phyloP scores from a whole-genome alignment of 2,797 vertebrate genomes.

The Pseudomugil gertrudae region DNA sequence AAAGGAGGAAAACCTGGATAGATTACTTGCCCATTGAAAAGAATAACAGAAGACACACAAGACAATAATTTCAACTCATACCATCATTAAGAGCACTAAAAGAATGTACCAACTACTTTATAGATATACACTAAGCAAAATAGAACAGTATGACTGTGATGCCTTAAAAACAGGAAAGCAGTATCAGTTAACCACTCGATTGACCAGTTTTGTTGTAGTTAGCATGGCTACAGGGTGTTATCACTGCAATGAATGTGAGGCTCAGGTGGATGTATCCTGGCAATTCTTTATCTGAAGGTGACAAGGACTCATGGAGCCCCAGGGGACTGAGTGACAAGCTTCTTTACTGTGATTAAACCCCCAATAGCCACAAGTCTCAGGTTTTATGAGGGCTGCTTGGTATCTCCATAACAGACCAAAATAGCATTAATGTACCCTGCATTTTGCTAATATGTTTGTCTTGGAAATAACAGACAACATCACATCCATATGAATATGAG shows the following conservation, averaged over 20 bases:
- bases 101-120: neutral
- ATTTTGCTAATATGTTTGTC: neutral
- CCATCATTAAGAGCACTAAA: neutral
- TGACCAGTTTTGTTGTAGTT: slow-evolving; percentile 5
- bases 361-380: slow-evolving; percentile 32
- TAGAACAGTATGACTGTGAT: neutral
- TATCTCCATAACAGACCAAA: neutral
- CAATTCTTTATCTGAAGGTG: slow-evolving; percentile 36
- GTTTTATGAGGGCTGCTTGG: slow-evolving; percentile 10
- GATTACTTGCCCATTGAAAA: neutral
- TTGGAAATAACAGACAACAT: neutral
- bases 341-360: slow-evolving; percentile 45
- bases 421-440: neutral
- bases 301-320: slow-evolving; percentile 21
- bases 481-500: neutral
- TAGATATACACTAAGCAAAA: neutral
- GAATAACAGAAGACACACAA: neutral
- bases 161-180: neutral
- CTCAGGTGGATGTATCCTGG: slow-evolving; percentile 49
- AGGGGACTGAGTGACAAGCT: slow-evolving; percentile 28
- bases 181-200: neutral
- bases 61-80: neutral
- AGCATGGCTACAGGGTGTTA: slow-evolving; percentile 25
- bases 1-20: too few species aligned
- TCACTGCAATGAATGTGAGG: slow-evolving; percentile 22